Evolutionary conservation across 2,888 invertebrate genomes (phyloP).

Genomic region (Lycia hirtaria): DNA sequence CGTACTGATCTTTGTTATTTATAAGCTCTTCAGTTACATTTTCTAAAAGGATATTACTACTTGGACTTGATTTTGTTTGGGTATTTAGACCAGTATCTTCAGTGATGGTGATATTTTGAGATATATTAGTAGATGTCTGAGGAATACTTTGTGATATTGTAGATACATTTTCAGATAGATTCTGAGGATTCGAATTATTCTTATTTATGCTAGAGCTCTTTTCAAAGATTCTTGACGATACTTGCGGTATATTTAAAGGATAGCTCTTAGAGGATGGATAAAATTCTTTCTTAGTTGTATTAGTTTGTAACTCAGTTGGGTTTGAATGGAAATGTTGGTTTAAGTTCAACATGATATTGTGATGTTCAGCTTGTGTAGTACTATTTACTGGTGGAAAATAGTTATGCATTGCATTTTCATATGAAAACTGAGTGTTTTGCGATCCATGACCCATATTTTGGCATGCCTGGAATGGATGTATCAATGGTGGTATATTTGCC

Average conservation of each 20-base stretch:
- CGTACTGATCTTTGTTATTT: neutral
- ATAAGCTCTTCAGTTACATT: neutral
- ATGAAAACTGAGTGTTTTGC: slow-evolving; percentile 47
- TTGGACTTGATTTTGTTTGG: neutral
- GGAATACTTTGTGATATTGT: neutral
- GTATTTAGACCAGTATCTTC: neutral
- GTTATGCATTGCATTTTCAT: slow-evolving; percentile 43
- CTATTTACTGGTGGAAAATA: slow-evolving; percentile 9
- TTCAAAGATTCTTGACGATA: slow-evolving; percentile 34
- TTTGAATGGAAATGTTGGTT: slow-evolving; percentile 4
- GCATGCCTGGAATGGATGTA: slow-evolving; percentile 58
- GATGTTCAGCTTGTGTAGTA: neutral
- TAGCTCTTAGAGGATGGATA: slow-evolving; percentile 1
- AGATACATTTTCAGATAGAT: neutral
- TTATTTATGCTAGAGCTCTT: neutral
- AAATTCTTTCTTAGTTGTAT: neutral
- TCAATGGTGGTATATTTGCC: slow-evolving; percentile 54
- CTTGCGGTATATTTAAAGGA: slow-evolving; percentile 40
- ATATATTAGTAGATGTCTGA: neutral
- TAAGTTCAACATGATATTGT: slow-evolving; percentile 10
- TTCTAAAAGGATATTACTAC: neutral
- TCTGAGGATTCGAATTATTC: neutral
- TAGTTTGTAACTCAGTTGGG: neutral
- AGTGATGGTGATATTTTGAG: neutral
- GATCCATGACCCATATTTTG: slow-evolving; percentile 55